Evolutionary conservation across 2,797 vertebrate species (phyloP), one percentile per base, ranked within the genome.

Genomic region (Leptoclinus maculatus): DNA sequence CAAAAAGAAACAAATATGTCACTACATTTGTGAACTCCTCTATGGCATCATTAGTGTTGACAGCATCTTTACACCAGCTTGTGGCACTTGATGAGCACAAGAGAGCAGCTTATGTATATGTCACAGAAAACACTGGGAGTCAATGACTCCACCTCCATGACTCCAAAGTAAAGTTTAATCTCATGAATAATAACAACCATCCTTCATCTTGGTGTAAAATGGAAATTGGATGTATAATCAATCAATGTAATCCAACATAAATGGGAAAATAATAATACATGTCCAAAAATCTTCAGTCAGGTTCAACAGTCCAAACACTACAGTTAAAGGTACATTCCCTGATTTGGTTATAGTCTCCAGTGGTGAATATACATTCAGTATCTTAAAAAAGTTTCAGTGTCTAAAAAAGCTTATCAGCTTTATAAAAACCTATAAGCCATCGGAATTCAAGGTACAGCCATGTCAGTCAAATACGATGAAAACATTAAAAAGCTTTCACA

Each of bases 51-150:
- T 21, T 64, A 66, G 58, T 70, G n/a, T 59, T 77, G 9, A 74
- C 38, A 64, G 56, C 45, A 72, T 83, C 47, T 69, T 76, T 53
- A 75, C 63, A 85, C 49, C 70, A 71, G 75, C 47, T 73, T 88
- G 87, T 92, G 89, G 87, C 90, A 91, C 89, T 92, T 87, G 2
- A 85, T 84, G 60, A 83, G 65, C 82, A 69, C 36, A 76, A 66
- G 53, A 73, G 9, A 81, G 63, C 64, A 79, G 72, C 32, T 45
- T 59, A 10, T 69, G 19, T 36, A 43, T 41, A 41, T 34, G 58
- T 64, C 10, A 45, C 13, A 76, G 64, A 58, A 57, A 59, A 69
- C 16, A 59, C 12, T 57, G 43, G 51, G 23, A 23, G 5, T 67
- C 4, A 23, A 1, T 38, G 43, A 64, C 8, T 78, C 16, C 34